Percentiles rank a stretch among this genome's conserved stretches.
phyloP scores from a whole-genome alignment of 2,888 invertebrate genomes.

The Coelinius sp. region DNA sequence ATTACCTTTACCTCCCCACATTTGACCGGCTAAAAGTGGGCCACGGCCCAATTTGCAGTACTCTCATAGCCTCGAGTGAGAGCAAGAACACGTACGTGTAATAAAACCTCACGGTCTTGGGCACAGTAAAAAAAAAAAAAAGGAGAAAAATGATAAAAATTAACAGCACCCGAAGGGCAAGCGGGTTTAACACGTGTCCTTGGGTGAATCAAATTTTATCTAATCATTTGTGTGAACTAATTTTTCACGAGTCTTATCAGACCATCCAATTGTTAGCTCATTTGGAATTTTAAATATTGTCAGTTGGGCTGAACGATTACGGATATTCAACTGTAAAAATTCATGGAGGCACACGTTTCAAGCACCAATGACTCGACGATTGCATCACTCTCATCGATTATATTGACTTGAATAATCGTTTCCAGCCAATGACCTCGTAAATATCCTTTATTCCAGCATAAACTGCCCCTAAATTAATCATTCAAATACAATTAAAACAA shows the following conservation, averaged over 20 bases:
- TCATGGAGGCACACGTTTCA: background rate
- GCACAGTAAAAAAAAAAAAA: background rate
- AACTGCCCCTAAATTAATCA: background rate
- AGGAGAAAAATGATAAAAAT: constrained; percentile 26
- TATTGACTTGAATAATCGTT: constrained; percentile 30
- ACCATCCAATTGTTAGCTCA: background rate
- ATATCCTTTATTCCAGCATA: background rate
- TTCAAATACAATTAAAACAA: too few species aligned
- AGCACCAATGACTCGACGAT: constrained; percentile 13
- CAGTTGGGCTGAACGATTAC: background rate
- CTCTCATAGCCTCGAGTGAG: constrained; percentile 55
- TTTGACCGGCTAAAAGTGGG: constrained; percentile 60
- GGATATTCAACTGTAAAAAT: background rate
- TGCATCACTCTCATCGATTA: constrained; percentile 36
- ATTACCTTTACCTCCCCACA: constrained; percentile 45
- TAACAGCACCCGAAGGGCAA: constrained; percentile 47
- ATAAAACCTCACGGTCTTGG: constrained; percentile 43
- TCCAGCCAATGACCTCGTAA: constrained; percentile 35
- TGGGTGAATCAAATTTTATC: background rate
- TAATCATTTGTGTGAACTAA: constrained; percentile 6
- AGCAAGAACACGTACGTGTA: constrained; percentile 47
- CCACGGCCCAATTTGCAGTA: constrained; percentile 69
- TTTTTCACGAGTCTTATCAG: background rate
- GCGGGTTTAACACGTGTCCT: background rate
- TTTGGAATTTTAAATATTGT: background rate